Percentiles rank a stretch among this genome's conserved stretches.
Evolutionary conservation across 1,140 invertebrate species (phyloP).

Genomic region (Drosophila funebris): DNA sequence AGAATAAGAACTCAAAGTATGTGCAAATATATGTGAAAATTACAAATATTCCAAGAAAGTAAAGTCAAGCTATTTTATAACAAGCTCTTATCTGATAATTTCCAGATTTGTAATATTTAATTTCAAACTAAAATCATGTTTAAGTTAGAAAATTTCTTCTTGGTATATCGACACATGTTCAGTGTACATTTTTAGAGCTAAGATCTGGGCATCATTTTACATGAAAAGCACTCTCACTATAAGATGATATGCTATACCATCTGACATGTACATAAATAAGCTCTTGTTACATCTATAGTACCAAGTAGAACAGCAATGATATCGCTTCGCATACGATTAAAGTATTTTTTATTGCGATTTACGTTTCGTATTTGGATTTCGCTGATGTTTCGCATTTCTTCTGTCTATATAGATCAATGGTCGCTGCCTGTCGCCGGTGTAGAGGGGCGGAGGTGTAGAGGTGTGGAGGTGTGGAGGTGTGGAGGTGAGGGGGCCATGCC

Average conservation of each 20-base stretch:
- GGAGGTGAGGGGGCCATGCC: no score
- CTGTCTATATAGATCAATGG: constrained; percentile 42
- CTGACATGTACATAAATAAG: background rate
- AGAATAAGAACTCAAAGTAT: no score
- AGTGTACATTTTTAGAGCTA: background rate
- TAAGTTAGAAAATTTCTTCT: background rate
- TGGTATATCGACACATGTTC: background rate
- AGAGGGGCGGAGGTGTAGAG: background rate
- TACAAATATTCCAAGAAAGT: no score
- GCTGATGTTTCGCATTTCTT: constrained; percentile 46
- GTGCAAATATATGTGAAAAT: no score
- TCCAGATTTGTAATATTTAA: no score
- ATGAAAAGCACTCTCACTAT: background rate
- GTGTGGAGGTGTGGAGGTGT: no score
- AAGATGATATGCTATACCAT: constrained; percentile 5
- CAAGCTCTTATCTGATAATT: no score
- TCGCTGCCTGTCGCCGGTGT: constrained; percentile 10
- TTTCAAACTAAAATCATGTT: background rate
- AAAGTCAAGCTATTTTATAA: no score
- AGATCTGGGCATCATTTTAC: background rate
- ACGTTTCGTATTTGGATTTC: constrained; percentile 16
- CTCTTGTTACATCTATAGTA: constrained; percentile 9
- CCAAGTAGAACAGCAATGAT: constrained; percentile 5
- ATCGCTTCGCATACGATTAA: background rate
- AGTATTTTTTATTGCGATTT: background rate